These are phyloP conservation scores for Pseudorectes ferrugineus DNA, from an alignment of 2,113 vertebrate genomes.

Conservation along the genomic window DNA sequence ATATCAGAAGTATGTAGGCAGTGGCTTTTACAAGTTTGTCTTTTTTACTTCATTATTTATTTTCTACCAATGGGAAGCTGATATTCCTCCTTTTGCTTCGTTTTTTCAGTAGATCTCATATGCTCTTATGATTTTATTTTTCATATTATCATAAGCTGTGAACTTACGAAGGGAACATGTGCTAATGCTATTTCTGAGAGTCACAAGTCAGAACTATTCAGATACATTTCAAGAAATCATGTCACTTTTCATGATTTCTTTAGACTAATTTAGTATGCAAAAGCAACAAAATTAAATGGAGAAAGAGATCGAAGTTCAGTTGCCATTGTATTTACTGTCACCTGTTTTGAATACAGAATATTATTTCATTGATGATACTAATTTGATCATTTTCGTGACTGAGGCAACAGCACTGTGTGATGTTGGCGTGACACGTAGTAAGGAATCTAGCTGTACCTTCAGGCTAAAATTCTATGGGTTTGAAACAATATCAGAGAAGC, in stretches of 20 bases:
- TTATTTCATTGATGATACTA: background rate
- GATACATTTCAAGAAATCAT: background rate
- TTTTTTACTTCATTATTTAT: background rate
- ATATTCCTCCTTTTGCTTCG: background rate
- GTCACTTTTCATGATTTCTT: background rate
- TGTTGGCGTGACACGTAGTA: background rate
- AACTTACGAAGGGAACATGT: slow-evolving; percentile 33
- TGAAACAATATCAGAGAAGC: background rate
- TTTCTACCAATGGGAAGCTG: background rate
- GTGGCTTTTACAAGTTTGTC: background rate
- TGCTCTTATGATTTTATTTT: slow-evolving; percentile 1
- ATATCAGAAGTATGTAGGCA: background rate
- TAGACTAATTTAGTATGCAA: background rate
- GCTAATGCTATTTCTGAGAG: slow-evolving; percentile 29
- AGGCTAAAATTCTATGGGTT: background rate
- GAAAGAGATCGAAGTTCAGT: background rate
- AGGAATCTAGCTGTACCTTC: background rate
- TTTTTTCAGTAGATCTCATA: background rate
- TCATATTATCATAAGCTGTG: slow-evolving; percentile 7
- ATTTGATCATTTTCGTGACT: background rate
- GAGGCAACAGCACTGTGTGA: background rate
- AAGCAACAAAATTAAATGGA: background rate
- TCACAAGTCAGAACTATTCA: background rate
- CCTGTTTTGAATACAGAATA: background rate
- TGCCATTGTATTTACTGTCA: background rate